Evolutionary conservation across 1,140 invertebrate genomes (phyloP), one percentile per base, ranked within the genome.

Genomic region (Matsumurasca onukii): DNA sequence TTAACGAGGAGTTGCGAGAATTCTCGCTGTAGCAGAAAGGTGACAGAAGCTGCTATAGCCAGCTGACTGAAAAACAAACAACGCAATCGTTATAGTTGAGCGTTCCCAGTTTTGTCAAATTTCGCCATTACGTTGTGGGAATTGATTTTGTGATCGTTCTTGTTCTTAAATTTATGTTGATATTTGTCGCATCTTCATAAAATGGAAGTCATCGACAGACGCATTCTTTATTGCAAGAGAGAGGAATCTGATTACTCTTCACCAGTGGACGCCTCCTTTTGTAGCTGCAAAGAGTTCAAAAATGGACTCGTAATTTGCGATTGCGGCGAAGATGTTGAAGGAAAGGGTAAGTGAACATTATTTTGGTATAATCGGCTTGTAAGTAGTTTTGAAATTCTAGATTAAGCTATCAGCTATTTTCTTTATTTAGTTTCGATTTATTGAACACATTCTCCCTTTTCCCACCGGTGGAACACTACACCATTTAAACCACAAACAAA

Each of bases 61-160:
- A 59, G 55, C 55, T 59, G 55, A 27, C 25, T 22, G 55, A 51
- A 59, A 59, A 59, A 59, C 55, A 59, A 59, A 59, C 55, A 59
- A 59, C 55, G 25, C 55, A 59, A 59, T 3, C 15, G 25, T 2
- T 9, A 22, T 27, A 39, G 5, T 39, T 9, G 34, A 39, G 17
- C 5, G 17, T 9, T 39, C 34, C 17, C 5, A 39, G 17, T 5
- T 39, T 39, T 39, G 34, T 39, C 5, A 39, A 39, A 9, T 39
- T 39, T n/a, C n/a, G n/a, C n/a, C n/a, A n/a, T n/a, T n/a, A n/a
- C n/a, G n/a, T n/a, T n/a, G n/a, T n/a, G n/a, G 34, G 34, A 5
- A 39, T 39, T 39, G 5, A 17, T 39, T 5, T 39, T 39, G 17
- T 39, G 5, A 17, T 39, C 17, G 34, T 5, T 39, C 17, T 5